Base-by-base conservation (phyloP, 2,113 vertebrate genomes). In the Oreotrochilus melanogaster region DNA sequence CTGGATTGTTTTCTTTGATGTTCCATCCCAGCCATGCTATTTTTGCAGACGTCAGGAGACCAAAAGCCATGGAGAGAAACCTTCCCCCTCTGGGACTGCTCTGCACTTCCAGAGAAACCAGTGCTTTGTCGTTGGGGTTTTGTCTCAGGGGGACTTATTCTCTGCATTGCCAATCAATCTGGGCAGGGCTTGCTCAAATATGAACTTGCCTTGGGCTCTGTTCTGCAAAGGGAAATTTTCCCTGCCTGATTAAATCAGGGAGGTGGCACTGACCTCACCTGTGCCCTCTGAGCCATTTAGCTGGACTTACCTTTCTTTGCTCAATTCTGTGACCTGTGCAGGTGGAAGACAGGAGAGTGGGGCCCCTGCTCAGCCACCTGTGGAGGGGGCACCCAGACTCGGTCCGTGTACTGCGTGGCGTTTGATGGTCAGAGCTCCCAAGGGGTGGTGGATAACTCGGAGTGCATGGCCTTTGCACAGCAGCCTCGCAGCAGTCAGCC, bases 271-370 rank as follows among this genome's bases (percentile, higher is more conserved):
- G n/a, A 43, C 74, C 16, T 86, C 35, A 37, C 31, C 14, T 48
- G 16, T 74, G 71, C 65, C 24, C 24, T 82, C 42, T 4, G 3
- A 69, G 35, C 14, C 9, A 37, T 79, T 88, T 70, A 45, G 43
- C 71, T 69, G 24, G 23, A 18, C 61, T 93, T 72, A 53, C 4
- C 1, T 48, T 42, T 73, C 31, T 84, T 66, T 43, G 12, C 57
- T 91, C 43, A 15, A 24, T 71, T 92, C 43, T 93, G 58, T 96
- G 81, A 58, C 76, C 42, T 35, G 39, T 39, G 30, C 97, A 99
- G 99, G 97, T 99, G 99, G 99, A 98, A 96, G 95, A 97, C 95
- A 0, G 98, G 98, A 2, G 98, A 98, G 24, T 99, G 99, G 99
- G 98, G 98, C 1, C 1, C 97, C 87, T 99, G 99, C 97, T 99